A percentile compares a stretch with the other conserved stretches of the same genome.
phyloP scores from a whole-genome alignment of 2,113 vertebrate species.

The Sminthopsis crassicaudata region DNA sequence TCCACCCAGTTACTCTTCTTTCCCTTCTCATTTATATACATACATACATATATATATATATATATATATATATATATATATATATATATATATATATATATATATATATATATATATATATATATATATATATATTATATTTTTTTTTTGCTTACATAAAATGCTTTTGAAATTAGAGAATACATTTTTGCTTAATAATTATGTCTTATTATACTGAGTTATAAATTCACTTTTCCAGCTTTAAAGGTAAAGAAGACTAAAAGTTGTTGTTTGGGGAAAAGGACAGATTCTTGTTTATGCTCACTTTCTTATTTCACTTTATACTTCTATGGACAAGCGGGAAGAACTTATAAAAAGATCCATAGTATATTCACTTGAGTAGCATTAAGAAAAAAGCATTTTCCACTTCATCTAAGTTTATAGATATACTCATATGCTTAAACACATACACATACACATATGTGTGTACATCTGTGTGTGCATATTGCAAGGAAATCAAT shows the following conservation, averaged over 20 bases:
- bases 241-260: not conserved
- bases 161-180: slow-evolving; percentile 62
- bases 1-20: not conserved
- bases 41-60: no score
- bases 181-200: not conserved
- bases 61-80: no score
- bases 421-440: not conserved
- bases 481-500: not conserved
- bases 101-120: no score
- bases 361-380: not conserved
- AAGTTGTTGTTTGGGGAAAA: not conserved
- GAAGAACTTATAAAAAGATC: not conserved
- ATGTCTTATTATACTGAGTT: not conserved
- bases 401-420: not conserved
- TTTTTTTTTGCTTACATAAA: slow-evolving; percentile 39
- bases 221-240: not conserved
- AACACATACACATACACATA: no score
- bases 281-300: not conserved
- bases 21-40: no score
- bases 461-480: no score
- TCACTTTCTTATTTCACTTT: not conserved
- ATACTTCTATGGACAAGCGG: not conserved
- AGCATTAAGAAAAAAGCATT: not conserved
- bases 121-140: no score
- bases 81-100: no score